Evolutionary conservation across 2,113 vertebrate genomes (phyloP).

Genomic region (Haemorhous mexicanus): DNA sequence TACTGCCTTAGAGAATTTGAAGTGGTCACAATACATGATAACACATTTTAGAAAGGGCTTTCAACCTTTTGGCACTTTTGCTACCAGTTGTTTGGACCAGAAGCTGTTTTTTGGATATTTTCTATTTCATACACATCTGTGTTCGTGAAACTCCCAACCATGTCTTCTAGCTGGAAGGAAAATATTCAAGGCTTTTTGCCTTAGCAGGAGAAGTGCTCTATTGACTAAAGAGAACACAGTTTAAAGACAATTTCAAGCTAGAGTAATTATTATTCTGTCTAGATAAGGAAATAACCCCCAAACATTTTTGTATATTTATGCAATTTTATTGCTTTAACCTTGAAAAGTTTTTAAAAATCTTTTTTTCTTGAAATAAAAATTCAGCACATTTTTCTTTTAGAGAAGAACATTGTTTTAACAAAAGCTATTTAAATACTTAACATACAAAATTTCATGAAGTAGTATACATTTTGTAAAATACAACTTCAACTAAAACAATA

Average conservation of each 20-base stretch:
- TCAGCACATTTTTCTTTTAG: background rate
- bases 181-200: background rate
- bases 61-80: background rate
- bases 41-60: background rate
- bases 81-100: background rate
- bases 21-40: background rate
- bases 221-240: background rate
- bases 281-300: background rate
- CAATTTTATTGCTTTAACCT: background rate
- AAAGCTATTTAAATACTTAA: background rate
- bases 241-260: background rate
- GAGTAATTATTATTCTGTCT: background rate
- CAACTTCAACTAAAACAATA: background rate
- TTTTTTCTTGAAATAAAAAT: background rate
- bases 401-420: background rate
- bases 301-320: background rate
- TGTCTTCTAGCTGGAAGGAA: background rate
- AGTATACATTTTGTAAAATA: background rate
- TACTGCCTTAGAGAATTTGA: background rate
- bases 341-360: background rate
- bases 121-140: background rate
- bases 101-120: background rate
- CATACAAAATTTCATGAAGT: background rate
- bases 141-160: fast-evolving
- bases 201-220: background rate